Base-by-base conservation (phyloP, 1,140 invertebrate species). In the Conus betulinus region DNA sequence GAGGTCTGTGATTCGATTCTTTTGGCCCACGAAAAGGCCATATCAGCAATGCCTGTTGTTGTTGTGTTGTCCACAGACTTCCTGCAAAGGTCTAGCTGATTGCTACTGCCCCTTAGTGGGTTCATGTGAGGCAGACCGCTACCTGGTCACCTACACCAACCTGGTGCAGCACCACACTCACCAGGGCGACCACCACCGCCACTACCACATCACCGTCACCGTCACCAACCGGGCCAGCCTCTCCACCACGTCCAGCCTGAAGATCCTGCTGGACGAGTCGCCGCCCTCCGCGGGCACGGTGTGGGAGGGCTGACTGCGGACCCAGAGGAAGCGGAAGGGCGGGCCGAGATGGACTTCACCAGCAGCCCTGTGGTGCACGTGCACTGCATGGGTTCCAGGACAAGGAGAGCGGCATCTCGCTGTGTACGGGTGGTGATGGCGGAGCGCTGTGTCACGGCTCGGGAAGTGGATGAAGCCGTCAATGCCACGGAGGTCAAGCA, bases 261-360 rank as follows among this genome's bases (percentile, higher is more conserved):
- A 60, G 57, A 39, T 39, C n/a, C 39, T 39, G 39, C n/a, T 90
- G 27, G 92, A 93, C 57, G 90, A 90, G 17, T 93, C 91, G 8
- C 90, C 91, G 53, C 91, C 91, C 76, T 71, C 8, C 27, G 71
- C 84, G 39, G 91, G 91, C 27, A 87, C 90, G 57, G 91, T 91
- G 11, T 76, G 71, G 20, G 90, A 91, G 57, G 91, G 3, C 60
- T 83, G 63, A 78, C 23, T 39, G 39, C 39, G 3, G 39, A 39
- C 39, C 39, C 39, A 39, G 39, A 39, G 39, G 39, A 39, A 0
- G 39, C 39, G 3, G 39, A 39, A 15, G 57, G 15, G 8, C 8
- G n/a, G 57, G 87, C 84, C n/a, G 91, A 92, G 84, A 89, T 90
- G 57, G 91, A 92, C 74, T 92, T 88, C 83, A 90, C 88, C 0